Evolutionary conservation across 2,888 invertebrate genomes (phyloP).

Genomic region (Agrilus biguttatus): DNA sequence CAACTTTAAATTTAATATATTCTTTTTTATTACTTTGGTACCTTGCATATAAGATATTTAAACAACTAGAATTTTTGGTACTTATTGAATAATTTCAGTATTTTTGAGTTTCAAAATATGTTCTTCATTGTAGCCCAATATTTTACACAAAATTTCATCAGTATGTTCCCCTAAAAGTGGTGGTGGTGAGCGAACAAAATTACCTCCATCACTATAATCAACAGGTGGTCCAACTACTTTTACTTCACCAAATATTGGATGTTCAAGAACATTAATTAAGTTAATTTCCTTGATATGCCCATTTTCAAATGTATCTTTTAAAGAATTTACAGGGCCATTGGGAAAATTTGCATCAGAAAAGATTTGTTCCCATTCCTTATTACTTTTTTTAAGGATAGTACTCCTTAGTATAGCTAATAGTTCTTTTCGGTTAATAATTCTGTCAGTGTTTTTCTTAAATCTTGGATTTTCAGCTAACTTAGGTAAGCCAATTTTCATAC

Average conservation of each 20-base stretch:
- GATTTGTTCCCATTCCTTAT: conserved; percentile 55
- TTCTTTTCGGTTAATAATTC: conserved; percentile 63
- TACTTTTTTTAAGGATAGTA: conserved; percentile 45
- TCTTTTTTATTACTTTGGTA: too few species aligned
- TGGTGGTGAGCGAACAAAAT: conserved; percentile 58
- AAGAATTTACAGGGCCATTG: conserved; percentile 78
- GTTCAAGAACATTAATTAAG: conserved; percentile 57
- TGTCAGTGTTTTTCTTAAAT: conserved; percentile 54
- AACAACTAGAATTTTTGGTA: too few species aligned
- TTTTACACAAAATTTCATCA: conserved; percentile 48
- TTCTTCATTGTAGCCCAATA: conserved; percentile 47
- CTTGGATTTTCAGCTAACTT: conserved; percentile 47
- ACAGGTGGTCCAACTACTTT: conserved; percentile 82
- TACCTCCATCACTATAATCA: conserved; percentile 56
- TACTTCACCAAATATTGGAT: conserved; percentile 54
- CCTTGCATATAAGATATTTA: too few species aligned
- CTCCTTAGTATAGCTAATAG: conserved; percentile 48
- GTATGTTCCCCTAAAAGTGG: conserved; percentile 86
- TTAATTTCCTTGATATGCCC: conserved; percentile 63
- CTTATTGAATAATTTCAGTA: conserved; percentile 34
- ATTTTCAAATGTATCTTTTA: conserved; percentile 76
- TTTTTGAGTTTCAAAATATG: conserved; percentile 39
- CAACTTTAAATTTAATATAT: too few species aligned
- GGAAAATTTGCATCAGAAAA: conserved; percentile 70
- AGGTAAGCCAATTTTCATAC: conserved; percentile 43